Percentiles rank a stretch among this genome's conserved stretches.
phyloP scores from a whole-genome alignment of 1,140 invertebrate species.

The Drosophila kanapiae region DNA sequence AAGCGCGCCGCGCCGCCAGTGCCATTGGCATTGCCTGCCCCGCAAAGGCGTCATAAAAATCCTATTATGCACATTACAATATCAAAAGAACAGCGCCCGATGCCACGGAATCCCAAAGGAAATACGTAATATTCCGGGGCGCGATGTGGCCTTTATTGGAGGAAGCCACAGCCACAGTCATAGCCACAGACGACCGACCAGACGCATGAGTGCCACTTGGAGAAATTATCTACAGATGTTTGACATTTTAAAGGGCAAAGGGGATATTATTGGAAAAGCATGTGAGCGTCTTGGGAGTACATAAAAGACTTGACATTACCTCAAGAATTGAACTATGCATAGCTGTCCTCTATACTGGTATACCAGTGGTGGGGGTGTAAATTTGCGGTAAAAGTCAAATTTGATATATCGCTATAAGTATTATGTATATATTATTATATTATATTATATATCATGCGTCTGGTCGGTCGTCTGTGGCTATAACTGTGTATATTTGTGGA shows the following conservation, averaged over 20 bases:
- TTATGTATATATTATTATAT: too few relatives aligned
- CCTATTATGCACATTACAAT: slow-evolving; percentile 82
- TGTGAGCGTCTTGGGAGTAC: too few relatives aligned
- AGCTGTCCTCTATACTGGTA: too few relatives aligned
- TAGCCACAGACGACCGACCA: slow-evolving; percentile 38
- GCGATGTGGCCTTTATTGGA: slow-evolving; percentile 23
- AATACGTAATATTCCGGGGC: slow-evolving; percentile 55
- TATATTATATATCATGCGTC: too few relatives aligned
- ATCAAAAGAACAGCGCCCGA: slow-evolving; percentile 64
- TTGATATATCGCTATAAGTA: too few relatives aligned
- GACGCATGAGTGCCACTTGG: slow-evolving; percentile 3
- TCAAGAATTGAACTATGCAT: too few relatives aligned
- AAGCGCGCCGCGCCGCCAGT: slow-evolving; percentile 14
- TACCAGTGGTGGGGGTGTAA: too few relatives aligned
- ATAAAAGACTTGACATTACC: too few relatives aligned
- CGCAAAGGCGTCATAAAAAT: slow-evolving; percentile 77
- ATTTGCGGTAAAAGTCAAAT: too few relatives aligned
- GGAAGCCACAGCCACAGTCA: slow-evolving; percentile 22
- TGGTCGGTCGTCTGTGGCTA: too few relatives aligned
- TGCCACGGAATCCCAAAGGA: slow-evolving; percentile 68
- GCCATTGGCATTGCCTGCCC: slow-evolving; percentile 50
- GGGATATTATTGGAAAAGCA: not conserved
- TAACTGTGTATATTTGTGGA: too few relatives aligned
- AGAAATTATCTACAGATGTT: slow-evolving; percentile 7
- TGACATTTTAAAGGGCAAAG: slow-evolving; percentile 4